phyloP scores from a whole-genome alignment of 2,797 vertebrate genomes.

The Sitta carolinensis region DNA sequence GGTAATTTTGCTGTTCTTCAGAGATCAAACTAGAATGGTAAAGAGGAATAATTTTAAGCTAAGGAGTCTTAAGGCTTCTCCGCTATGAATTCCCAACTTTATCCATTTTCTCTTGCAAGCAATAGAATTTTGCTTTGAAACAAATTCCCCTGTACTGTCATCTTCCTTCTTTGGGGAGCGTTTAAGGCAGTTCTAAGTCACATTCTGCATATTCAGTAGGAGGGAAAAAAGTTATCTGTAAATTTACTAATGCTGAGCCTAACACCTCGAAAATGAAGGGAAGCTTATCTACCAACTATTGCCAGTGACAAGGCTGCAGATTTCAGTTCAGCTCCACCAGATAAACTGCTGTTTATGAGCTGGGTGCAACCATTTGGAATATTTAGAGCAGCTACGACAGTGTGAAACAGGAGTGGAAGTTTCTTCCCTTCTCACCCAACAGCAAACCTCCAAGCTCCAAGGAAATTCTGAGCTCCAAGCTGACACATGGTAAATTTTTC shows the following conservation, averaged over 20 bases:
- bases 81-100: slow-evolving; percentile 35
- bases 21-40: slow-evolving; percentile 4
- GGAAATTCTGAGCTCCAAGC: background rate
- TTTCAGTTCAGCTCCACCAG: background rate
- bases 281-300: background rate
- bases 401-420: background rate
- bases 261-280: background rate
- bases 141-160: slow-evolving; percentile 37
- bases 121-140: slow-evolving; percentile 41
- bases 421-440: background rate
- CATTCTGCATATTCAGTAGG: background rate
- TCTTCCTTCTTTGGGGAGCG: slow-evolving; percentile 22
- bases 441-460: background rate
- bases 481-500: background rate
- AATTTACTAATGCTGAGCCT: slow-evolving; percentile 14
- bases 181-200: slow-evolving; percentile 28
- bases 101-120: slow-evolving; percentile 13
- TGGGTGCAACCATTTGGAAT: background rate
- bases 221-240: background rate
- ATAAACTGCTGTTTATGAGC: background rate
- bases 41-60: slow-evolving; percentile 46
- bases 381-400: background rate
- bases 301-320: background rate
- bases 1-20: slow-evolving; percentile 49
- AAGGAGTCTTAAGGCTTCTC: slow-evolving; percentile 30